Percentiles rank a stretch among this genome's conserved stretches.
Conservation (phyloP, 2,797 vertebrate genomes). For the Phrynocephalus guinanensis region DNA sequence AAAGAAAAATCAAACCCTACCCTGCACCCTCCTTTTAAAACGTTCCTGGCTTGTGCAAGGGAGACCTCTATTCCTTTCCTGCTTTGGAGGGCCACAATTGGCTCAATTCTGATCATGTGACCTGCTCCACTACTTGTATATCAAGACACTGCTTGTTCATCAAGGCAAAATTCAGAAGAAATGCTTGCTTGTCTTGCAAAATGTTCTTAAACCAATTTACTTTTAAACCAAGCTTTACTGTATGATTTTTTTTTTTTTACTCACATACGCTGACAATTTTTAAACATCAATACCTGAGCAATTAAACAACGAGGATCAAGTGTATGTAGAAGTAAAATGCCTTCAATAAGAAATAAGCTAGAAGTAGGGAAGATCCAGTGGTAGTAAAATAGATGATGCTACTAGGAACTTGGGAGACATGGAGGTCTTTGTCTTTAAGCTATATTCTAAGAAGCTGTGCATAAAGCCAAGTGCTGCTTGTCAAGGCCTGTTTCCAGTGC, state of each 20-base stretch:
- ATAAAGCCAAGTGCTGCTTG: background rate
- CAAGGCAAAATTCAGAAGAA: too few species aligned
- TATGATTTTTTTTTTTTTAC: background rate
- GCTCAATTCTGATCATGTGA: too few species aligned
- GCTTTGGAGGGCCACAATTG: too few species aligned
- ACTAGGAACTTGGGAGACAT: background rate
- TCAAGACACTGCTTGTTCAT: too few species aligned
- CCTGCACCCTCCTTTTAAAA: too few species aligned
- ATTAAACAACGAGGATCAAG: accelerated
- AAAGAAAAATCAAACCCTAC: too few species aligned
- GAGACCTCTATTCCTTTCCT: too few species aligned
- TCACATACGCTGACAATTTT: background rate
- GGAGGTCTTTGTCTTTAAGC: accelerated
- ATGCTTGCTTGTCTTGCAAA: too few species aligned
- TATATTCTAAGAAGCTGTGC: background rate
- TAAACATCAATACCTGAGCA: background rate
- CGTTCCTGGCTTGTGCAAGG: too few species aligned
- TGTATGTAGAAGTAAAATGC: background rate
- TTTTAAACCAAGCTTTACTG: too few species aligned
- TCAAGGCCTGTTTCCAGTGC: background rate
- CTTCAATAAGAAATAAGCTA: accelerated
- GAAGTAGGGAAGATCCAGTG: background rate
- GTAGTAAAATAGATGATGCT: accelerated
- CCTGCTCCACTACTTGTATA: too few species aligned
- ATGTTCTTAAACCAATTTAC: too few species aligned